Conservation (phyloP, 2,113 vertebrate genomes). For the Pelusios castaneus region DNA sequence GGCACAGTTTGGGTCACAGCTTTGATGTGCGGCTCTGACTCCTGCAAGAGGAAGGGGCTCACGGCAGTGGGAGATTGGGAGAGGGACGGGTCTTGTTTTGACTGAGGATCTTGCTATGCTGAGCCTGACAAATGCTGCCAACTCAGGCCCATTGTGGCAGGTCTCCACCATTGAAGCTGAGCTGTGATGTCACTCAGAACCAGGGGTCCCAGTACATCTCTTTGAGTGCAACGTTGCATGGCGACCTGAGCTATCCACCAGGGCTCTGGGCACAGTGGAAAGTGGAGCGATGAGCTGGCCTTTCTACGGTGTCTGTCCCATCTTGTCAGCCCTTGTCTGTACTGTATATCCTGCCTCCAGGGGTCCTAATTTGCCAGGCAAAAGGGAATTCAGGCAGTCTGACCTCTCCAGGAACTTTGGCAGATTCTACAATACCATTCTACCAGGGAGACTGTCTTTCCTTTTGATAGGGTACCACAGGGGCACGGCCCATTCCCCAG, state of each 20-base stretch:
- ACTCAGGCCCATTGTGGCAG: background rate
- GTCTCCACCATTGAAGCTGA: background rate
- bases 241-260: background rate
- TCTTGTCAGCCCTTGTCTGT: background rate
- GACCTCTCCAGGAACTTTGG: constrained; percentile 12
- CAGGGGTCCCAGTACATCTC: background rate
- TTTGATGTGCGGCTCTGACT: background rate
- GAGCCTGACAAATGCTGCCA: background rate
- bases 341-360: background rate
- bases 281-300: background rate
- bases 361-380: background rate
- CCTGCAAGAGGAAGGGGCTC: background rate
- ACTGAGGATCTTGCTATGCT: background rate
- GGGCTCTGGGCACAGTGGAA: background rate
- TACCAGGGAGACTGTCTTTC: background rate
- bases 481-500: fast-evolving
- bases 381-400: constrained; percentile 10
- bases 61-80: fast-evolving
- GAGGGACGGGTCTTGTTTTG: background rate
- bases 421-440: background rate
- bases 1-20: background rate
- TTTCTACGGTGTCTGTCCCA: background rate
- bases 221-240: background rate
- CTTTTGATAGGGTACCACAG: background rate
- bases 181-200: background rate